Evolutionary conservation across 2,888 invertebrate genomes (phyloP).

Genomic region (Tipula vernalis): DNA sequence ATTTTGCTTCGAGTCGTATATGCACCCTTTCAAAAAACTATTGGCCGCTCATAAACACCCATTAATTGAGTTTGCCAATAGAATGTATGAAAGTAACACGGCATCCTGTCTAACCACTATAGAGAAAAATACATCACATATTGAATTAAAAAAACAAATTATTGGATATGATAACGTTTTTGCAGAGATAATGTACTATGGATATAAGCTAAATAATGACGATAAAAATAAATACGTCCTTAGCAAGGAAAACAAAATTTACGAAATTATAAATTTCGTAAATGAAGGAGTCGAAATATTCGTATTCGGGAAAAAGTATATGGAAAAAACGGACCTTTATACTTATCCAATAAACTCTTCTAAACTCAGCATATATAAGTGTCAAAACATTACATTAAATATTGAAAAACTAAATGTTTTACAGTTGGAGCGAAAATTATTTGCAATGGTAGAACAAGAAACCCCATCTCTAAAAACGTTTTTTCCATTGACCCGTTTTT

Average conservation of each 20-base stretch:
- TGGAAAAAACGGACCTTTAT: neutral
- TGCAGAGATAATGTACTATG: neutral
- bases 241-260: neutral
- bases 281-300: neutral
- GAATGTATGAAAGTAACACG: too few species aligned
- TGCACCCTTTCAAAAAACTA: neutral
- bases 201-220: neutral
- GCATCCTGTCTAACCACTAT: neutral
- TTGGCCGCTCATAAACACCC: neutral
- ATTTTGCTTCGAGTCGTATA: neutral
- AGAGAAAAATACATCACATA: neutral
- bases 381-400: neutral
- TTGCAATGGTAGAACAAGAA: neutral
- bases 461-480: neutral
- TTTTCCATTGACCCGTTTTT: neutral
- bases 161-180: neutral
- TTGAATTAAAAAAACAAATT: neutral
- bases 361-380: neutral
- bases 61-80: too few species aligned
- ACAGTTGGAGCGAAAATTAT: neutral
- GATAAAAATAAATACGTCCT: neutral
- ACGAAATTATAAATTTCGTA: neutral
- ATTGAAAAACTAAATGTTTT: too few species aligned
- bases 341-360: too few species aligned
- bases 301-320: neutral